Base-by-base conservation (phyloP, 2,888 invertebrate species). In the Hirtodrosophila confusa region DNA sequence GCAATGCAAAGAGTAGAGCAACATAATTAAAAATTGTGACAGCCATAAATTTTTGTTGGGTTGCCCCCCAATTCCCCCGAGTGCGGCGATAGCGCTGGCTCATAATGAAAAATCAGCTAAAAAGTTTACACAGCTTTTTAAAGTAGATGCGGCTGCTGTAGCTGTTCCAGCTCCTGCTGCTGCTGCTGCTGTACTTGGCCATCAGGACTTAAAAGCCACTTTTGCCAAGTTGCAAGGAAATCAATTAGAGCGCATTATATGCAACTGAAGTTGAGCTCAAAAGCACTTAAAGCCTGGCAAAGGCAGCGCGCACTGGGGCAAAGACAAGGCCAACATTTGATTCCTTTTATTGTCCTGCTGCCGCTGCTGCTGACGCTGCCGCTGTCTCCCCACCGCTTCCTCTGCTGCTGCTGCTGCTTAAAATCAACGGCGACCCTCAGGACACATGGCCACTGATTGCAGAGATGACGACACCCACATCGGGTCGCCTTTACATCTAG, bases 21-120 rank as follows among this genome's bases (percentile, higher is more conserved):
- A 82, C 80, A 80, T 86, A 83, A 83, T 83, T 83, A 83, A 86
- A 83, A 83, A 86, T 83, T 83, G 83, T 80, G 86, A 83, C 82
- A 86, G 86, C 75, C 84, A 82, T 82, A 82, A 83, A 82, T 82
- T 82, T 40, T 17, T 24, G 31, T 29, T 29, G 44, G 39, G 44
- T 36, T 56, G 36, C 17, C 29, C 12, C 17, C 29, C 12, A 37
- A 48, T 45, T 48, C 62, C 69, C 73, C 12, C 1, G 29, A 40
- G 73, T 48, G 37, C 39, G 17, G 39, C 24, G 67, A 66, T 67
- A 67, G 51, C 56, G 12, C 24, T 27, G 9, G 44, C 35, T 43
- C 33, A n/a, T 36, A 23, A 60, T 56, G 47, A 36, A 43, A 56
- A 65, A 56, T 35, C 69, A 65, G 56, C 64, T 37, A 7, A 63